Percentiles rank a stretch among this genome's conserved stretches.
These are phyloP conservation scores for Hoplias malabaricus DNA, from an alignment of 2,113 vertebrate species.

Conservation along the genomic window DNA sequence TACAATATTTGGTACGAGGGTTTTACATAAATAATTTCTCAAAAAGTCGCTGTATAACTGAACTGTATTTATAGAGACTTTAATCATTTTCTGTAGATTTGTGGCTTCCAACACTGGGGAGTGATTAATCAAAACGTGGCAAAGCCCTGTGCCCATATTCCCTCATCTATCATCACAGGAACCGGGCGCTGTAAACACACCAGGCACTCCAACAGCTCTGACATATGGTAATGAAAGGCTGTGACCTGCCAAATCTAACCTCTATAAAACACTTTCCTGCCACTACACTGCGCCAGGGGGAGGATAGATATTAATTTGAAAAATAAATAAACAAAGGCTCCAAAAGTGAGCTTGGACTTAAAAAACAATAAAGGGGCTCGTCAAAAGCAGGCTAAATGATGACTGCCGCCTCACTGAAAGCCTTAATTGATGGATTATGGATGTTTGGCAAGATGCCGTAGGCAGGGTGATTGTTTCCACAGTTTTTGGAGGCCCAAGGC, in stretches of 20 bases:
- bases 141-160: slow-evolving; percentile 16
- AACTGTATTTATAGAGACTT: not conserved
- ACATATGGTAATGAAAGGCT: slow-evolving; percentile 30
- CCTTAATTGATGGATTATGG: slow-evolving; percentile 45
- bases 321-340: slow-evolving; percentile 14
- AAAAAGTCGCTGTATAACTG: not conserved
- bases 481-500: slow-evolving; percentile 14
- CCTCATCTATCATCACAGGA: slow-evolving; percentile 26
- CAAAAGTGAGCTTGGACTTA: not conserved
- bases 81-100: slow-evolving; percentile 19
- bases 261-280: slow-evolving; percentile 39
- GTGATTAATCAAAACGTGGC: slow-evolving; percentile 20
- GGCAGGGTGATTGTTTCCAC: slow-evolving; percentile 46
- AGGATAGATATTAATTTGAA: slow-evolving; percentile 27
- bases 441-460: slow-evolving; percentile 12
- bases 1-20: not conserved
- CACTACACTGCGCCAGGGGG: not conserved
- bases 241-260: slow-evolving; percentile 28
- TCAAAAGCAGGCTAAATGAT: not conserved
- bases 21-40: slow-evolving; percentile 12
- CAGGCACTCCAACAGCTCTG: slow-evolving; percentile 44
- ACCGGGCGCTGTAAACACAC: not conserved
- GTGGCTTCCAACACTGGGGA: not conserved
- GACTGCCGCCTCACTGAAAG: not conserved
- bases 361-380: not conserved